phyloP scores from a whole-genome alignment of 2,113 vertebrate genomes.

The Gymnobelideus leadbeateri region DNA sequence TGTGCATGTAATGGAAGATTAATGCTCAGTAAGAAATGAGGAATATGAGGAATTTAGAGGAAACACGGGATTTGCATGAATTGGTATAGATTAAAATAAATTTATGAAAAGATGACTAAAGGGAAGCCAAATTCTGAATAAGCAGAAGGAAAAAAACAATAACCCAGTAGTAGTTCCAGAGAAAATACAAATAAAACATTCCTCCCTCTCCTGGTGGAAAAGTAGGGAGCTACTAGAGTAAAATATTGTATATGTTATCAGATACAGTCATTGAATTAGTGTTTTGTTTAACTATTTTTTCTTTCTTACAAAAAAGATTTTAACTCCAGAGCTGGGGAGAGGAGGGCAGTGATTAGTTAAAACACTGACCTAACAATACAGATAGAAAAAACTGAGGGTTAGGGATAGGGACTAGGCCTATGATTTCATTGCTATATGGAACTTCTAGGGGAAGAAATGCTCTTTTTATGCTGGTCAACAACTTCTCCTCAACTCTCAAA shows the following conservation, averaged over 20 bases:
- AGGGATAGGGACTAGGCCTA: not conserved
- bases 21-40: not conserved
- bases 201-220: not conserved
- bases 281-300: not conserved
- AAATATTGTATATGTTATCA: not conserved
- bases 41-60: not conserved
- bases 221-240: not conserved
- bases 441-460: not conserved
- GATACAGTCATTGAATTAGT: not conserved
- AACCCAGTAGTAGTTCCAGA: not conserved
- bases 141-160: not conserved
- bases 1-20: not conserved
- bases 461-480: not conserved
- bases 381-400: not conserved
- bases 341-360: not conserved
- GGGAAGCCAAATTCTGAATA: not conserved
- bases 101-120: not conserved
- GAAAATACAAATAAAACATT: not conserved
- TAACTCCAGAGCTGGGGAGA: not conserved
- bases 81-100: not conserved
- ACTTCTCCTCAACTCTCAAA: not conserved
- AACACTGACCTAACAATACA: not conserved
- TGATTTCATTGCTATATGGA: not conserved
- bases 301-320: not conserved
- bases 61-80: not conserved